Base-by-base conservation (phyloP, 2,113 vertebrate genomes). In the Perccottus glenii region DNA sequence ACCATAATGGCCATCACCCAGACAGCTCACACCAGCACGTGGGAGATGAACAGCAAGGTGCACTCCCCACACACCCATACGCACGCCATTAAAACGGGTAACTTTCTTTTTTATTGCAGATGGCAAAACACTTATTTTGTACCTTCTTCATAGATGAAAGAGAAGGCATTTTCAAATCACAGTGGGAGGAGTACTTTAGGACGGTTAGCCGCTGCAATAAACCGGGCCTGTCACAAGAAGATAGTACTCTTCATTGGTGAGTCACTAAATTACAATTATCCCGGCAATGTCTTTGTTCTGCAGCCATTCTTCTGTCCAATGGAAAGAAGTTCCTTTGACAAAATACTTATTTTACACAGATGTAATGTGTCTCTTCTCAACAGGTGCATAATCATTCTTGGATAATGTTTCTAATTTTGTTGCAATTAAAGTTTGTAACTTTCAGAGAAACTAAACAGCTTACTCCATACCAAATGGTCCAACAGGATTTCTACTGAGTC, bases 1-100 rank as follows among this genome's bases (percentile, higher is more conserved):
- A 77, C 81, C 85, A 74, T 90, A 88, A 90, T 90, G 88, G 90
- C 90, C 88, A 88, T 90, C 87, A 87, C 77, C 81, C 86, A 87
- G 87, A 89, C 87, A 88, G 84, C 81, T 73, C 68, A 42, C 78
- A 73, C 78, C 83, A 60, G n/a, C 63, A 74, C 70, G 56, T 68
- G 49, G 73, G 75, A 84, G 84, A 83, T 81, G 79, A 88, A 88
- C 88, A 87, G 81, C 80, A 81, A 90, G 88, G 87, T 88, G 83
- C 85, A 82, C 76, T 83, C 84, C 80, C 82, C 47, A 19, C 81
- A 76, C 70, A 16, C 47, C 77, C 50, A 61, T 82, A 69, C 72
- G 77, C 56, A 57, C 50, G 67, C 85, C 80, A 86, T 85, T 86
- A 85, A 86, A 80, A 82, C 66, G 70, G 78, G 70, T 76, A 82